These are phyloP conservation scores for Teinopalpus imperialis DNA, from an alignment of 2,888 invertebrate species.

Conservation along the genomic window DNA sequence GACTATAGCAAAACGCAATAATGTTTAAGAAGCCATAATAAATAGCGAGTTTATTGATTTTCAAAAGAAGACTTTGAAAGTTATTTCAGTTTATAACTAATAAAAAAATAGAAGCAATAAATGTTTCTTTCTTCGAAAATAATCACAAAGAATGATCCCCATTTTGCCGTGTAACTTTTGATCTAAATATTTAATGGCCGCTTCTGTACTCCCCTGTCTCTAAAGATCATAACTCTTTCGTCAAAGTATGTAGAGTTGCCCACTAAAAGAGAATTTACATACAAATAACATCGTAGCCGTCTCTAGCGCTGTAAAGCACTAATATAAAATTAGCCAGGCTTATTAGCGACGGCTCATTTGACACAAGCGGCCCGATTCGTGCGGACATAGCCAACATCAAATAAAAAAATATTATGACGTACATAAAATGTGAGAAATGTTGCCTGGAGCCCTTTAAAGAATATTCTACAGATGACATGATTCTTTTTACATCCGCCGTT, in stretches of 20 bases:
- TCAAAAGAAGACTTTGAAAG: too few relatives aligned
- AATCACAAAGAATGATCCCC: slow-evolving; percentile 4
- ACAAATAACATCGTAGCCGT: slow-evolving; percentile 23
- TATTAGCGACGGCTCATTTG: slow-evolving; percentile 40
- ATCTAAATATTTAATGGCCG: slow-evolving; percentile 19
- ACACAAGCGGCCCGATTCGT: slow-evolving; percentile 28
- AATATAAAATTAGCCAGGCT: slow-evolving; percentile 36
- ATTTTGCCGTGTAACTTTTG: slow-evolving; percentile 6
- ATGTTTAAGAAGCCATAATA: too few relatives aligned
- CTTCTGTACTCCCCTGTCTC: slow-evolving; percentile 1
- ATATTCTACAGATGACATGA: slow-evolving; percentile 14
- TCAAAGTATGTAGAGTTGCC: slow-evolving; percentile 14
- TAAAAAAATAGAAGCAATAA: neutral
- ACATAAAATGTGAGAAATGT: slow-evolving; percentile 20
- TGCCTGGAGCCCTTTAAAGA: slow-evolving; percentile 13
- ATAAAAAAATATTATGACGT: slow-evolving; percentile 35
- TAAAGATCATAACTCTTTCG: slow-evolving; percentile 16
- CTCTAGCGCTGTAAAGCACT: slow-evolving; percentile 16
- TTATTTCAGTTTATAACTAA: too few relatives aligned
- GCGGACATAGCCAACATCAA: slow-evolving; percentile 31
- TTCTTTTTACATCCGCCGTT: slow-evolving; percentile 17
- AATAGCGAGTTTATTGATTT: too few relatives aligned
- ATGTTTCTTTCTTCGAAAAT: slow-evolving; percentile 7
- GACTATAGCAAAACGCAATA: too few relatives aligned
- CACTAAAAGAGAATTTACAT: slow-evolving; percentile 18